These are phyloP conservation scores for Torymus aiolomorphi DNA, from an alignment of 2,888 invertebrate genomes.

Conservation along the genomic window DNA sequence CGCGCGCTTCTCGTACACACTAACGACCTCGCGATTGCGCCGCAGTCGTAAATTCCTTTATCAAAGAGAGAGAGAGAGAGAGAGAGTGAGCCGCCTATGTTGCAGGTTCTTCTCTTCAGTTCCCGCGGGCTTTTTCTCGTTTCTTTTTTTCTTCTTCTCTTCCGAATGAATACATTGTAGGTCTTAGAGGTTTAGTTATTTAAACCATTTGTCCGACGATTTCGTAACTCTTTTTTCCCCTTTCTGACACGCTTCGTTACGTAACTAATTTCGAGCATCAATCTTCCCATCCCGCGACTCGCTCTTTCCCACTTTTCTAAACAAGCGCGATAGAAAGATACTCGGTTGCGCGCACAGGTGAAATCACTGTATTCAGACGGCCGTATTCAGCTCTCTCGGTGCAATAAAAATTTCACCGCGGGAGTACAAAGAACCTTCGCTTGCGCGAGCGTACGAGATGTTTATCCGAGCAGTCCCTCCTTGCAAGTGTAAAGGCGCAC, in stretches of 20 bases:
- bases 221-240: not conserved
- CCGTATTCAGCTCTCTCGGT: not conserved
- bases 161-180: too few species aligned
- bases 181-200: too few species aligned
- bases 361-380: too few species aligned
- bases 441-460: constrained; percentile 20
- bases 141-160: too few species aligned
- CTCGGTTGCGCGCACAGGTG: too few species aligned
- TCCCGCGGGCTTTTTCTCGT: too few species aligned
- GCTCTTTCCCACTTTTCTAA: not conserved
- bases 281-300: not conserved
- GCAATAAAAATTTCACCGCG: constrained; percentile 6
- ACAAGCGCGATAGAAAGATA: too few species aligned
- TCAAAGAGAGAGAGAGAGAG: constrained; percentile 6
- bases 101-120: not conserved
- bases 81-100: constrained; percentile 1
- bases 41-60: constrained; percentile 47
- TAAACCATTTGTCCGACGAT: too few species aligned
- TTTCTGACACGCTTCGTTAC: not conserved
- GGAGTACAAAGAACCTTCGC: not conserved
- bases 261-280: not conserved
- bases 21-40: constrained; percentile 46
- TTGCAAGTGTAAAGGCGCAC: constrained; percentile 46
- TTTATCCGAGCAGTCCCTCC: constrained; percentile 34
- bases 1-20: not conserved